These are phyloP conservation scores for Tetranychus truncatus DNA, from an alignment of 2,888 invertebrate genomes.

Conservation along the genomic window DNA sequence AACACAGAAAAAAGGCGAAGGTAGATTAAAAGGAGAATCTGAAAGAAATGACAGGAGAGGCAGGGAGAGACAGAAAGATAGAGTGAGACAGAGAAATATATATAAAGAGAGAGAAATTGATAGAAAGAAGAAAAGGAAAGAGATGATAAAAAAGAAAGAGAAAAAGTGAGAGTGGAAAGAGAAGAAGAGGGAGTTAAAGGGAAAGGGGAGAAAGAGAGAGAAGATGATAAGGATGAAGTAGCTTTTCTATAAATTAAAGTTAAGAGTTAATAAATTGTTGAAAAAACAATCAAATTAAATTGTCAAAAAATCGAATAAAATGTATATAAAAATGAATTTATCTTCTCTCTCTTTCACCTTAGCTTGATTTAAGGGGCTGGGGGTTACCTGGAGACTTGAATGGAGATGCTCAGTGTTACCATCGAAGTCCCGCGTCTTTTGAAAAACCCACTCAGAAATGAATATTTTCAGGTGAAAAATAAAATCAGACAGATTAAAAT, in stretches of 20 bases:
- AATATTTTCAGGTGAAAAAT: no score
- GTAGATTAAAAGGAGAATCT: not conserved
- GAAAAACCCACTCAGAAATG: not conserved
- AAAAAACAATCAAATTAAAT: not conserved
- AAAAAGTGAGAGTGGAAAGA: not conserved
- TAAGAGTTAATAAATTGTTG: not conserved
- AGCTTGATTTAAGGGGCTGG: not conserved
- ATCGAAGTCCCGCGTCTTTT: not conserved
- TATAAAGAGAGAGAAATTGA: not conserved
- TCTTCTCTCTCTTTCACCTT: not conserved
- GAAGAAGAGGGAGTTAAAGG: not conserved
- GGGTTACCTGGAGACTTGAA: not conserved
- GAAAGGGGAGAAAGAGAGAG: not conserved
- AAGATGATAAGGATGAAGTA: not conserved
- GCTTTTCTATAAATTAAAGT: no score
- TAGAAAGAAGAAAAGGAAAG: not conserved
- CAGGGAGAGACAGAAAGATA: not conserved
- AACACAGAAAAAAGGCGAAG: not conserved
- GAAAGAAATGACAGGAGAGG: not conserved
- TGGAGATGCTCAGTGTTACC: not conserved
- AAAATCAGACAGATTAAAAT: no score
- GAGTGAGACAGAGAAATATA: not conserved
- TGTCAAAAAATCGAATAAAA: not conserved
- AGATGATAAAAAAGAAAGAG: not conserved
- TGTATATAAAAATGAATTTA: not conserved